Conservation (phyloP, 1,140 invertebrate genomes). For the Arion vulgaris region DNA sequence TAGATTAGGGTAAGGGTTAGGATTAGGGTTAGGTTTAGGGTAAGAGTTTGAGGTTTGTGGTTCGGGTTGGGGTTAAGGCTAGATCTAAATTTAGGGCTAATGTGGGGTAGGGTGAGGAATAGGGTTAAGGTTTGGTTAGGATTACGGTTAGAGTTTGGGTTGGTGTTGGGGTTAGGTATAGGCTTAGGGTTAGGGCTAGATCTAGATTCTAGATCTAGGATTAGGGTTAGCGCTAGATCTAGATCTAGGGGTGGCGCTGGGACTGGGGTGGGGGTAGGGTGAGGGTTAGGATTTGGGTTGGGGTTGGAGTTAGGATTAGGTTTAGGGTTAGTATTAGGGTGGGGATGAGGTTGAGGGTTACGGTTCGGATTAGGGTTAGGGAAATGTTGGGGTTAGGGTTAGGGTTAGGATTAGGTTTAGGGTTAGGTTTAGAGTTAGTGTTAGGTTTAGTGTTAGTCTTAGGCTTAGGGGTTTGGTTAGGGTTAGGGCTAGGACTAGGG, state of each 20-base stretch:
- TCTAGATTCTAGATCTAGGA: slow-evolving; percentile 44
- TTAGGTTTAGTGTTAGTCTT: slow-evolving; percentile 35
- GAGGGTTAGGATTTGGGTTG: slow-evolving; percentile 38
- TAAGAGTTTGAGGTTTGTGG: slow-evolving; percentile 45
- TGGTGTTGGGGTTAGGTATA: slow-evolving; percentile 44
- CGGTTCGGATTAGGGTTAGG: slow-evolving; percentile 46
- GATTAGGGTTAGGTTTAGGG: slow-evolving; percentile 41
- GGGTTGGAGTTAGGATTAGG: slow-evolving; percentile 17
- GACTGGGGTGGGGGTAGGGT: slow-evolving; percentile 17
- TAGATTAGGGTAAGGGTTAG: slow-evolving; percentile 11
- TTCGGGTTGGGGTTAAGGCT: slow-evolving; percentile 48
- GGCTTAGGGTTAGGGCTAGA: slow-evolving; percentile 39
- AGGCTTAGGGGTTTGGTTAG: slow-evolving; percentile 35
- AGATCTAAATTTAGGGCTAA: slow-evolving; percentile 43
- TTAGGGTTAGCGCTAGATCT: slow-evolving; percentile 41
- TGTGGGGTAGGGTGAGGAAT: slow-evolving; percentile 40
- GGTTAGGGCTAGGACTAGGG: slow-evolving; percentile 46
- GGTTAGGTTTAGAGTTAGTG: slow-evolving; percentile 45
- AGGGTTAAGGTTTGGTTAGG: slow-evolving; percentile 37
- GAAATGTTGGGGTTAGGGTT: slow-evolving; percentile 40
- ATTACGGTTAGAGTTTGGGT: slow-evolving; percentile 31
- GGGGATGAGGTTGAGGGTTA: slow-evolving; percentile 42
- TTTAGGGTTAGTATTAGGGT: slow-evolving; percentile 37
- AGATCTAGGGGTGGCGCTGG: slow-evolving; percentile 31
- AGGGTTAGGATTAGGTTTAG: slow-evolving; percentile 38